Conservation (phyloP, 2,797 vertebrate genomes). For the Sebastes miniatus region DNA sequence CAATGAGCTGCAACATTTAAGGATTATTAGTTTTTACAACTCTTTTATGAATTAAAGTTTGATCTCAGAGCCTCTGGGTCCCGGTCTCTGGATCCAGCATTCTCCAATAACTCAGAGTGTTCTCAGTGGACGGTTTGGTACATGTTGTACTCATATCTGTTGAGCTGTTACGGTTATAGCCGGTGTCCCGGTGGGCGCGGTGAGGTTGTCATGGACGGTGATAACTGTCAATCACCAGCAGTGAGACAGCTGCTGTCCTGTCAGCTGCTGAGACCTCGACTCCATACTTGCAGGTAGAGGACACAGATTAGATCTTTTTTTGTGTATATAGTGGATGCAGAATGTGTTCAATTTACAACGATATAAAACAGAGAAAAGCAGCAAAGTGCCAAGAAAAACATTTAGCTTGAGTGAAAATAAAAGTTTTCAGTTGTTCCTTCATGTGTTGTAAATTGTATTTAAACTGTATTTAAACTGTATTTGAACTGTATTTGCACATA, state of each 20-base stretch:
- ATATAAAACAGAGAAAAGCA: not conserved
- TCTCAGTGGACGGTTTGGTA: not conserved
- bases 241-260: slow-evolving; percentile 28
- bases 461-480: not conserved
- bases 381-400: not conserved
- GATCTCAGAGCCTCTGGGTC: not conserved
- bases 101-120: too few species aligned
- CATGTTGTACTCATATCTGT: not conserved
- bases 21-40: not conserved
- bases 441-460: not conserved
- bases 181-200: not conserved
- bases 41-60: not conserved
- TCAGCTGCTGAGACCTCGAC: slow-evolving; percentile 32
- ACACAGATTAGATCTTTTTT: not conserved
- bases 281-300: not conserved
- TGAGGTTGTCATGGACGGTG: not conserved
- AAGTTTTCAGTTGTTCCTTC: not conserved
- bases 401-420: not conserved
- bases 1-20: not conserved
- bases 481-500: not conserved
- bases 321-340: not conserved
- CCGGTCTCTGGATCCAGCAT: too few species aligned
- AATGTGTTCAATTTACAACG: not conserved
- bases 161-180: not conserved
- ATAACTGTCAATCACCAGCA: slow-evolving; percentile 40